Conservation (phyloP, 2,888 invertebrate genomes). For the Neoascia interrupta region DNA sequence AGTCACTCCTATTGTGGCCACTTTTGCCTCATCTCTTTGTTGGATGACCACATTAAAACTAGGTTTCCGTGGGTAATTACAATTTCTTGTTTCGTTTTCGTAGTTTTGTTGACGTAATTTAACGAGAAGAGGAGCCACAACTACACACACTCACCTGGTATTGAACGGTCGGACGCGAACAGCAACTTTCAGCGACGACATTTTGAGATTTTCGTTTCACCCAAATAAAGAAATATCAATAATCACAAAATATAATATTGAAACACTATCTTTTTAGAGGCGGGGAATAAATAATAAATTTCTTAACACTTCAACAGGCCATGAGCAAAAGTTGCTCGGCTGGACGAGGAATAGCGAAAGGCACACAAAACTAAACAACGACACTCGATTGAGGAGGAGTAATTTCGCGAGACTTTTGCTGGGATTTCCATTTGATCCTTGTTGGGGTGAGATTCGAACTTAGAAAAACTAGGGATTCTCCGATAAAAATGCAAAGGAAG, state of each 20-base stretch:
- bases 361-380: conserved; percentile 44
- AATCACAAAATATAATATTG: no score
- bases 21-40: conserved; percentile 51
- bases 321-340: conserved; percentile 31
- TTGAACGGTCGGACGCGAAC: conserved; percentile 94
- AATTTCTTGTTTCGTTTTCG: conserved; percentile 21
- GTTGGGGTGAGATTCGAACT: neutral
- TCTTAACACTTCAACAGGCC: conserved; percentile 26
- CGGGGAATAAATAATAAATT: no score
- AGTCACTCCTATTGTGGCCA: conserved; percentile 22
- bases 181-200: conserved; percentile 96
- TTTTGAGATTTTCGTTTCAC: conserved; percentile 74
- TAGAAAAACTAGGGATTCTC: neutral
- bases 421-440: conserved; percentile 22
- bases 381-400: conserved; percentile 21
- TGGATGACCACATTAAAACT: conserved; percentile 22
- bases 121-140: conserved; percentile 11
- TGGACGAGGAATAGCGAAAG: conserved; percentile 38
- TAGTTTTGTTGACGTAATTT: conserved; percentile 60
- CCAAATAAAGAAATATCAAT: no score
- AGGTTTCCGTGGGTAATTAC: no score
- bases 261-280: no score
- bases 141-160: conserved; percentile 84
- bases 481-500: conserved; percentile 32
- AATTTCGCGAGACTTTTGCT: conserved; percentile 26